Conservation (phyloP, 2,888 invertebrate genomes). For the Campoplex capitator region DNA sequence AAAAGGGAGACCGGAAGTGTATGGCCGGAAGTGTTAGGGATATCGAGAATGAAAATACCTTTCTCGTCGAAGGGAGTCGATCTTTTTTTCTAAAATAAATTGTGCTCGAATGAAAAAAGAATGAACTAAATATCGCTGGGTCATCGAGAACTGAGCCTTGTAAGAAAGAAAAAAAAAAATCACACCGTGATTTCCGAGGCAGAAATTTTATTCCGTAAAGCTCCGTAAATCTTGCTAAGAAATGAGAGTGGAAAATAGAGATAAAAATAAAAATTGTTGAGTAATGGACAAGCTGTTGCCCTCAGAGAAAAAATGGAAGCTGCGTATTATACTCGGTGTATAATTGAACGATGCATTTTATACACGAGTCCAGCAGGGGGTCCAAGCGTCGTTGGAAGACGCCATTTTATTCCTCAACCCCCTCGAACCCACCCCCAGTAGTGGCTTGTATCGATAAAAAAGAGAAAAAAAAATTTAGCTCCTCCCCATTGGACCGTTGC, state of each 20-base stretch:
- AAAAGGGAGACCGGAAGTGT: constrained; percentile 58
- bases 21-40: constrained; percentile 71
- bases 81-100: constrained; percentile 28
- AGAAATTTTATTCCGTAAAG: constrained; percentile 28
- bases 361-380: constrained; percentile 54
- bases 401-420: constrained; percentile 80
- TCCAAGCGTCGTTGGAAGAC: constrained; percentile 62
- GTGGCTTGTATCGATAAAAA: constrained; percentile 78
- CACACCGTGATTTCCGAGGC: constrained; percentile 40
- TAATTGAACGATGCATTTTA: background rate
- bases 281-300: constrained; percentile 62
- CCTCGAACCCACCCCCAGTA: constrained; percentile 75
- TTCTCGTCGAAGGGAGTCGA: constrained; percentile 23
- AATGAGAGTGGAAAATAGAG: constrained; percentile 7
- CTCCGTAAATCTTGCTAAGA: background rate
- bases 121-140: constrained; percentile 42
- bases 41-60: constrained; percentile 71
- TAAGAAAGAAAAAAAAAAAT: constrained; percentile 23
- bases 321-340: background rate
- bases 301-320: constrained; percentile 10
- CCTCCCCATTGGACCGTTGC: constrained; percentile 79
- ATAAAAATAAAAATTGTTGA: constrained; percentile 60
- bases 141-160: constrained; percentile 56
- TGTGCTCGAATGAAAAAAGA: constrained; percentile 26
- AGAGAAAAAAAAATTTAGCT: constrained; percentile 78